Base-by-base conservation (phyloP, 2,888 invertebrate genomes). In the Zygothrica quintamaculata region DNA sequence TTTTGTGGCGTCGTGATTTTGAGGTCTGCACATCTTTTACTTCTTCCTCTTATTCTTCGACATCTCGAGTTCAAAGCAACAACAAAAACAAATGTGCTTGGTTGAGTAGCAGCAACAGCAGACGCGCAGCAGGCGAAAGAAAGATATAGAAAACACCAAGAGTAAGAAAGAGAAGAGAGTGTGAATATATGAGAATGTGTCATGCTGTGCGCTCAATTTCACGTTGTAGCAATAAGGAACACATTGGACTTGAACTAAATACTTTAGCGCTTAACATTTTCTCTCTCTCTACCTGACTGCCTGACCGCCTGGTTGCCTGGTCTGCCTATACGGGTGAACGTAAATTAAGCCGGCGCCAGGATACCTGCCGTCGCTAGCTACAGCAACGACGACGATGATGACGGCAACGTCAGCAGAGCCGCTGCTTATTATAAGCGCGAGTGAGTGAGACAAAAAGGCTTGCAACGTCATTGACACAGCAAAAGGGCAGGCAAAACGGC, bases 331-430 rank as follows among this genome's bases (percentile, higher is more conserved):
- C 55, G 47, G 58, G 47, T 43, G 69, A 67, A 77, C 59, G 71
- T 76, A 79, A 75, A 87, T 87, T 87, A 85, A 78, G 86, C 77
- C 81, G 87, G 88, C 88, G 88, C 88, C 88, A 88, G 84, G 82
- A 88, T 87, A 88, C 88, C 88, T 88, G 86, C 81, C 72, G 74
- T 69, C 70, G 62, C 66, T 65, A 70, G 16, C 44, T 34, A 15
- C 60, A 33, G n/a, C 33, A 51, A 36, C 47, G 57, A 13, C 37
- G 42, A 29, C 48, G n/a, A n/a, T n/a, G n/a, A n/a, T n/a, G 37
- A 15, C 60, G 36, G n/a, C 33, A 51, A 36, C 47, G 57, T 16
- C 37, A 46, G 34, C 48, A 59, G 39, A 26, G 33, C 26, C 51
- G 29, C 43, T 22, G 16, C 29, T 37, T n/a, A n/a, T n/a, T n/a